Base-by-base conservation (phyloP, 2,888 invertebrate species). In the Aphidius colemani region DNA sequence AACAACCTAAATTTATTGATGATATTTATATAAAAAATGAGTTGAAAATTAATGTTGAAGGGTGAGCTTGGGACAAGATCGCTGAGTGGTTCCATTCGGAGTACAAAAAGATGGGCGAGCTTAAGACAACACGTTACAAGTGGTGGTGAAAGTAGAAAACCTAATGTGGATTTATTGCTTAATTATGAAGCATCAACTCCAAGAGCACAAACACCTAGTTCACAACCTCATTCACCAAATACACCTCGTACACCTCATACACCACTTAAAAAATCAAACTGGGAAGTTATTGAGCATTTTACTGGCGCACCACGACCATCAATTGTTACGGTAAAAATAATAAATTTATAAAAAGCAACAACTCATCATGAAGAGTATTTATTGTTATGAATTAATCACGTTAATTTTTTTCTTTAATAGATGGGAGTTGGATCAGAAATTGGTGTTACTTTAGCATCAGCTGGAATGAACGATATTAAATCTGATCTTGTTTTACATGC, bases 261-360 rank as follows among this genome's bases (percentile, higher is more conserved):
- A 18, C 88, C 88, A 3, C 86, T 89, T 4, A 88, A 89, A 81
- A 93, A 93, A 81, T 93, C 93, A 75, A 94, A 94, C 84, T 94
- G 94, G 94, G 93, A 94, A 81, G 94, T 94, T 72, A 94, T 94
- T 75, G 93, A 94, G 82, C 94, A 94, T 83, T 94, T 92, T 83
- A 89, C 88, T 65, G 85, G 86, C 58, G 86, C 84, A 67, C 86
- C 87, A 41, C 88, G 77, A 70, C 87, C 88, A 70, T 88, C 88
- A 77, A 83, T 88, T 71, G 86, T 88, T 74, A 88, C 88, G 80
- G 88, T 88, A 82, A 86, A 87, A 49, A 18, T 18, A 18, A 55
- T 55, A 40, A 57, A 18, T 44, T 7, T 7, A 49, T n/a, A 49
- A 11, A n/a, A 7, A 45, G 0, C 7, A 57, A 10, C 5, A 43